Conservation (phyloP, 1,140 invertebrate species). For the Yoshiicerus persimilis region DNA sequence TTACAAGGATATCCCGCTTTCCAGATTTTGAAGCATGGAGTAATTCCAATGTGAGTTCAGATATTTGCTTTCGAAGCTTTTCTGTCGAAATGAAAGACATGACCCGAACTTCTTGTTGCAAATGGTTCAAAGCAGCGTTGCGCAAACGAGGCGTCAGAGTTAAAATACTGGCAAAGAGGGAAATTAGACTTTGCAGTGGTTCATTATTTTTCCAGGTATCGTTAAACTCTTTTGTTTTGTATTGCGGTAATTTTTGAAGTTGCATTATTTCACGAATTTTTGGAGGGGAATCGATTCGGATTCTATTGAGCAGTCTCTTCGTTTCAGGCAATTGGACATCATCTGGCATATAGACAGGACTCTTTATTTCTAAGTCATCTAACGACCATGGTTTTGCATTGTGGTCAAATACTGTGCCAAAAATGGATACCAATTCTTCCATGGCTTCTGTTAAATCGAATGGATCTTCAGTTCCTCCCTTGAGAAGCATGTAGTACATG, state of each 20-base stretch:
- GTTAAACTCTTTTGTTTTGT: neutral
- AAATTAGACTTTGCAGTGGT: neutral
- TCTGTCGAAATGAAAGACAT: neutral
- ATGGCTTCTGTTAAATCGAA: neutral
- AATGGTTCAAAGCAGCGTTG: neutral
- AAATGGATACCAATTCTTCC: neutral
- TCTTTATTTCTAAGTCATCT: neutral
- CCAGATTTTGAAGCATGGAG: neutral
- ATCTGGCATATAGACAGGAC: neutral
- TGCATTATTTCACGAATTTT: neutral
- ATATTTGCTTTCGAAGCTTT: neutral
- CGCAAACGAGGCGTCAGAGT: neutral
- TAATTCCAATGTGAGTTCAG: neutral
- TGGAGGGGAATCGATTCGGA: neutral
- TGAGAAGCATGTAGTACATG: neutral
- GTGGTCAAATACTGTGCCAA: neutral
- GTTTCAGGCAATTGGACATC: neutral
- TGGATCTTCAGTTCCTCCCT: neutral
- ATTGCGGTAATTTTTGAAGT: neutral
- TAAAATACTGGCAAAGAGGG: neutral
- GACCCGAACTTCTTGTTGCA: neutral
- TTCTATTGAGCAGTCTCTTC: neutral
- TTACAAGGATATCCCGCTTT: neutral
- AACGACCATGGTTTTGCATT: neutral
- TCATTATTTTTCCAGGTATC: neutral